A percentile compares a stretch with the other conserved stretches of the same genome.
Conservation (phyloP, 1,140 invertebrate genomes). For the Brevipalpus yothersi region DNA sequence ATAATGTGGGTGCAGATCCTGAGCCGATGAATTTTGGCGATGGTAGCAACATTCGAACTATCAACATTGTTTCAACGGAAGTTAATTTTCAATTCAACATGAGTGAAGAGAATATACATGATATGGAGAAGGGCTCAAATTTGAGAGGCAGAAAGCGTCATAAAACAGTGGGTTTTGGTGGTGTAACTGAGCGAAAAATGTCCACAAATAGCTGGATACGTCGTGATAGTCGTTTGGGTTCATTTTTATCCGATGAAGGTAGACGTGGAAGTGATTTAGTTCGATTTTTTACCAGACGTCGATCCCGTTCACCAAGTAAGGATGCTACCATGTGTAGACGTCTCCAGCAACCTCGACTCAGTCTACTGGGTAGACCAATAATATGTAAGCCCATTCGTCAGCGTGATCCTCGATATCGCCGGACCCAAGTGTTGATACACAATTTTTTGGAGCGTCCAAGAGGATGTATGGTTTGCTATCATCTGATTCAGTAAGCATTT, state of each 20-base stretch:
- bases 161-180: no score
- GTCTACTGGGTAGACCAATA: slow-evolving; percentile 4
- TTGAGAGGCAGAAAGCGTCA: no score
- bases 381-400: neutral
- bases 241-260: neutral
- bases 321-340: neutral
- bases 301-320: neutral
- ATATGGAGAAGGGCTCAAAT: no score
- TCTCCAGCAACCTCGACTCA: slow-evolving; percentile 8
- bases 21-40: no score
- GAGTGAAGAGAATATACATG: no score
- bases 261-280: neutral
- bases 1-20: no score
- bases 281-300: neutral
- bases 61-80: no score
- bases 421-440: slow-evolving; percentile 64
- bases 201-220: no score
- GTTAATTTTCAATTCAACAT: no score
- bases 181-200: no score
- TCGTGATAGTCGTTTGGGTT: no score
- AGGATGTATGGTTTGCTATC: slow-evolving; percentile 58
- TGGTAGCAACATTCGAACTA: no score
- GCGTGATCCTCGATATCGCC: slow-evolving; percentile 52
- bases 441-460: slow-evolving; percentile 80
- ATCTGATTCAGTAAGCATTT: slow-evolving; percentile 64